Evolutionary conservation across 2,797 vertebrate species (phyloP), one percentile per base, ranked within the genome.

Genomic region (Alca torda): DNA sequence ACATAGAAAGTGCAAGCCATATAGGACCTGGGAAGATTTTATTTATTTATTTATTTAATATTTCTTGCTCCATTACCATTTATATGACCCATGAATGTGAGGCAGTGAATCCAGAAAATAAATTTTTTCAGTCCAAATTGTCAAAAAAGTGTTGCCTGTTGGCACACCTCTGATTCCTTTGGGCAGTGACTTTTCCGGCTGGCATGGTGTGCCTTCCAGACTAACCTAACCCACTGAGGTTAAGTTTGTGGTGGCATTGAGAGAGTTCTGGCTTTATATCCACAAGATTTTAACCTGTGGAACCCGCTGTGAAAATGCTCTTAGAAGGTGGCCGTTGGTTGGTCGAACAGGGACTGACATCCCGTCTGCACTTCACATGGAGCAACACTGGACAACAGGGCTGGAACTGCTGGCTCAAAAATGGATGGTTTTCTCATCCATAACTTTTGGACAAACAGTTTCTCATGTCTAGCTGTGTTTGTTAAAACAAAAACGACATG

Each of bases 41-140:
- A 7, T 19, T 28, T 23, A 18, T 30, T 37, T 28, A 28, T 46
- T 33, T 48, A 37, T 9, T 33, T 1, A 9, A 1, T 45, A 16
- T 56, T 76, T 61, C 33, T 63, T 60, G 16, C 31, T 51, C 13
- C 5, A 5, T 23, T 79, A 19, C 25, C 51, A 1, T 46, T 64
- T 46, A 46, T 26, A 28, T 1, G 4, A 65, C 9, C 37, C 30
- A 50, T 0, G 1, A 35, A 2, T 43, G 16, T 45, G 31, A 65
- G 39, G 3, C 48, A 54, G 48, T 20, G 30, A 56, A 18, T 23
- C 15, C 13, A 23, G 60, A 69, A 78, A 82, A 56, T 4, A 39
- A 89, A 20, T 12, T 30, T 50, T 85, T 76, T 33, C 56, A 24
- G 12, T 28, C 16, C 20, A 21, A 35, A 20, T 35, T 35, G 10